Evolutionary conservation across 2,113 vertebrate species (phyloP).

Genomic region (Myrmecophaga tridactyla): DNA sequence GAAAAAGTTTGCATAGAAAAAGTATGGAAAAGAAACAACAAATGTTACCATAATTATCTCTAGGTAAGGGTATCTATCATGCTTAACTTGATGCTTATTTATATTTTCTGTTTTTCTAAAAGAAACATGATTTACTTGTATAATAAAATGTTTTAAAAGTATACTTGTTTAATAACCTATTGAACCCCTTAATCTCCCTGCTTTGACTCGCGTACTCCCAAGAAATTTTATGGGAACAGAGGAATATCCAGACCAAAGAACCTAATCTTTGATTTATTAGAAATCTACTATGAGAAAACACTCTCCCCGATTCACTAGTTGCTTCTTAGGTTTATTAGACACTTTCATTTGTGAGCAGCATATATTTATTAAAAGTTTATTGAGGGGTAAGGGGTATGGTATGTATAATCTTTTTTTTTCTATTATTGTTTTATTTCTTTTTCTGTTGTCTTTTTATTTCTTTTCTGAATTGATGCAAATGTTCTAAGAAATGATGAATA

Average conservation of each 20-base stretch:
- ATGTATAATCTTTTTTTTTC: too few relatives aligned
- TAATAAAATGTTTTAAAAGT: background rate
- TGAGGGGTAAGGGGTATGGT: too few relatives aligned
- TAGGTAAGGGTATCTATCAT: background rate
- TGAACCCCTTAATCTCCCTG: background rate
- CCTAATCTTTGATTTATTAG: background rate
- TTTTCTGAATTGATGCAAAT: too few relatives aligned
- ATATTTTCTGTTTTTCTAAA: background rate
- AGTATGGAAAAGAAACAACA: background rate
- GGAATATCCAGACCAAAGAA: background rate
- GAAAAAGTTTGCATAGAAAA: slow-evolving; percentile 1
- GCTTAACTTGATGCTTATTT: background rate
- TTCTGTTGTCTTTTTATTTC: too few relatives aligned
- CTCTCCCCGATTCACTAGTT: background rate
- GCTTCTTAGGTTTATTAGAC: background rate
- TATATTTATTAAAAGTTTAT: background rate
- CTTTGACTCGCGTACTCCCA: background rate
- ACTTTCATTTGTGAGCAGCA: background rate
- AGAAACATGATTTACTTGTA: background rate
- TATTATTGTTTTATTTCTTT: too few relatives aligned
- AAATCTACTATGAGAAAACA: background rate
- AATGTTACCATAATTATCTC: background rate
- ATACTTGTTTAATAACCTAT: background rate
- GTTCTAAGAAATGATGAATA: too few relatives aligned
- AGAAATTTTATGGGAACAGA: background rate